Evolutionary conservation across 2,797 vertebrate genomes (phyloP).

Genomic region (Sebastiscus albofasciatus): DNA sequence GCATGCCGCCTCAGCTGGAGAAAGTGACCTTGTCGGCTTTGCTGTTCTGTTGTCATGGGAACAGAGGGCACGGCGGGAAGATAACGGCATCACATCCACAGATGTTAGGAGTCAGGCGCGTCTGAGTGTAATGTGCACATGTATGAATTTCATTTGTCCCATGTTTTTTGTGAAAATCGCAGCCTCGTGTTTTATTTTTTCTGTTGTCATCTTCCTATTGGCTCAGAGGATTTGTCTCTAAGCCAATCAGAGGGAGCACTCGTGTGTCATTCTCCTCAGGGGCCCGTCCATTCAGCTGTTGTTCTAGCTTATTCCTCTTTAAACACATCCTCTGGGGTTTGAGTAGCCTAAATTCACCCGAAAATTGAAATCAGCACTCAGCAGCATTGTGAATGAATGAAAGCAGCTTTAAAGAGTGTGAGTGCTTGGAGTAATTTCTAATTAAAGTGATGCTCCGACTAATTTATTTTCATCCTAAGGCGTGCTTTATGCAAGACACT

Average conservation of each 20-base stretch:
- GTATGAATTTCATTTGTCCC: neutral
- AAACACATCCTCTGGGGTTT: constrained; percentile 46
- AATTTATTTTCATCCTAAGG: constrained; percentile 58
- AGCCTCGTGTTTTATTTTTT: neutral
- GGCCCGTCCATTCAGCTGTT: constrained; percentile 41
- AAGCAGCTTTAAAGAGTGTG: constrained; percentile 43
- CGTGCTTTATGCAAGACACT: constrained; percentile 32
- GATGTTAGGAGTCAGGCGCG: neutral
- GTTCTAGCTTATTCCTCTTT: constrained; percentile 39
- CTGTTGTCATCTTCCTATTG: constrained; percentile 31
- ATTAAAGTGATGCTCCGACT: constrained; percentile 65
- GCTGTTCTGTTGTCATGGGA: constrained; percentile 79
- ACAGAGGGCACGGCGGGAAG: constrained; percentile 59
- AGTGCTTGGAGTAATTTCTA: constrained; percentile 62
- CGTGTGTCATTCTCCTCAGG: constrained; percentile 22
- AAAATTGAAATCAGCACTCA: constrained; percentile 50
- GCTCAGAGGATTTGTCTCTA: neutral
- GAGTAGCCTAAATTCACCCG: constrained; percentile 24
- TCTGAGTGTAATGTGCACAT: neutral
- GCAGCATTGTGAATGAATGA: constrained; percentile 49
- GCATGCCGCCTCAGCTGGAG: constrained; percentile 52
- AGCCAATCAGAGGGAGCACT: constrained; percentile 45
- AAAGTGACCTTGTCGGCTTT: constrained; percentile 73
- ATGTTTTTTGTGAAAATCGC: neutral
- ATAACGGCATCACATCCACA: constrained; percentile 15